Evolutionary conservation across 2,888 invertebrate species (phyloP), one percentile per base, ranked within the genome.

Genomic region (Clusia tigrina): DNA sequence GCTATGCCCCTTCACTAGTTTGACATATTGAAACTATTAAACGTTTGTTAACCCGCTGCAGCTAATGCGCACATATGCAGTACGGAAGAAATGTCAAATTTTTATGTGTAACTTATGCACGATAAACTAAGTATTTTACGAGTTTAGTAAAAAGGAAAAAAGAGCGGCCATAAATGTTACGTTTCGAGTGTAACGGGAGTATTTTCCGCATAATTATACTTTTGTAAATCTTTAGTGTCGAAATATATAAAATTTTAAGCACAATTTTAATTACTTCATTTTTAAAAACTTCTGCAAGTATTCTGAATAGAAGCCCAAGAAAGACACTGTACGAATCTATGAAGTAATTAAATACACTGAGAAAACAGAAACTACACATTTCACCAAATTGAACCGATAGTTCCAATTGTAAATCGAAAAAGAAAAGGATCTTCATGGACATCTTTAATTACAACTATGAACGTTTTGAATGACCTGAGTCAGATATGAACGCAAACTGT

Each of bases 11-110:
- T 42, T 22, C 51, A 22, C 42, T 48, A 23, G 32, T 23, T 22
- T 48, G 71, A 81, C 81, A 81, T 82, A 79, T 75, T 81, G 81
- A 76, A 82, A 78, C 79, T 78, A 81, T 81, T 79, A 81, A 80
- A 76, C 75, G 80, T 70, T 67, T 73, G 64, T 74, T 74, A 74
- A 74, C 76, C 76, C 70, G 69, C 60, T 22, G 10, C 58, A n/a
- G 38, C 17, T 9, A n/a, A n/a, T n/a, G n/a, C n/a, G 46, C 57
- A 24, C 57, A 3, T 42, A 6, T 15, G 48, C 48, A 20, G 12
- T n/a, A 48, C 48, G 48, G 48, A 17, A 17, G 48, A 23, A 5
- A 54, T 48, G 48, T 3, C 48, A 18, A 18, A 48, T 48, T 48
- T 48, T 48, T 48, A 48, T 48, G 20, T 3, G 2, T 2, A 48